Percentiles rank a stretch among this genome's conserved stretches.
Conservation (phyloP, 1,140 invertebrate species). For the Episyrphus balteatus region DNA sequence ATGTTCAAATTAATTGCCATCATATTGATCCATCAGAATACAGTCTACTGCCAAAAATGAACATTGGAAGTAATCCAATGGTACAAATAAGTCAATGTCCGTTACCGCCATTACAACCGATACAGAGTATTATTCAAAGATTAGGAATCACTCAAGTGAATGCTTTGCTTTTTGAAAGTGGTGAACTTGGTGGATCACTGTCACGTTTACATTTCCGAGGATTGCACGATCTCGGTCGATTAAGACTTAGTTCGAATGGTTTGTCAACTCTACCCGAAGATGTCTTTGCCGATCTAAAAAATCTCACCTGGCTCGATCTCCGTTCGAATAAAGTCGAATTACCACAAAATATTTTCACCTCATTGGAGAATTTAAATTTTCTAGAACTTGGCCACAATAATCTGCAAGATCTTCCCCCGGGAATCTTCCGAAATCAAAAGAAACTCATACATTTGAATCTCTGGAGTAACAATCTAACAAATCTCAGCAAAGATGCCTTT, state of each 20-base stretch:
- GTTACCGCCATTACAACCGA: conserved; percentile 20
- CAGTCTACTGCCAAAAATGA: conserved; percentile 18
- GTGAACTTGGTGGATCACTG: conserved; percentile 26
- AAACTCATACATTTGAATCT: conserved; percentile 47
- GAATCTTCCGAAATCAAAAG: conserved; percentile 46
- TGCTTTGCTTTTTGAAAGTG: conserved; percentile 23
- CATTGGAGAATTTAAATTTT: conserved; percentile 42
- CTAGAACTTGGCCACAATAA: conserved; percentile 52
- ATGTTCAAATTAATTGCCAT: conserved; percentile 25
- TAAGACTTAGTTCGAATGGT: conserved; percentile 23
- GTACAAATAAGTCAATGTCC: conserved; percentile 28
- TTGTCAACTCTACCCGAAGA: conserved; percentile 43
- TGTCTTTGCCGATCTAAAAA: conserved; percentile 44
- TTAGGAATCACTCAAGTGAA: conserved; percentile 21
- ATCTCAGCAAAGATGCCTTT: conserved; percentile 46
- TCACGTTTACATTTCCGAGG: conserved; percentile 21
- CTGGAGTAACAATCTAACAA: conserved; percentile 49
- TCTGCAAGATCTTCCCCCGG: conserved; percentile 42
- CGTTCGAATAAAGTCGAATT: conserved; percentile 46
- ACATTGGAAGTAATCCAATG: conserved; percentile 16
- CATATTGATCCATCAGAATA: conserved; percentile 19
- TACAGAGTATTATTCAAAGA: conserved; percentile 21
- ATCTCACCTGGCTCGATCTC: conserved; percentile 47
- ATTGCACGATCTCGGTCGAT: conserved; percentile 17
- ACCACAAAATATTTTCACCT: conserved; percentile 43